phyloP scores from a whole-genome alignment of 1,140 invertebrate species.

The Paralvinella palmiformis region DNA sequence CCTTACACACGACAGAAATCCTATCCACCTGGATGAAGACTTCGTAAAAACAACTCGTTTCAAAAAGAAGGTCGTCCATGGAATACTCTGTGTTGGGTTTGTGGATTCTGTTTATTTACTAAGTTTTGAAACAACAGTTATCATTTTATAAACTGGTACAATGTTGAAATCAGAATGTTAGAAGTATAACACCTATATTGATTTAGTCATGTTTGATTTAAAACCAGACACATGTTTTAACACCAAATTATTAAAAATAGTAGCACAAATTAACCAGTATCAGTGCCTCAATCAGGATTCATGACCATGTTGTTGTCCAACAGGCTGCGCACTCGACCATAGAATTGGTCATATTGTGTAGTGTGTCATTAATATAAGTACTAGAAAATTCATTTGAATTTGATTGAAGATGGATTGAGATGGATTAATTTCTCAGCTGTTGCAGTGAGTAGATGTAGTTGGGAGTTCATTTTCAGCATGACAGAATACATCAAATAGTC shows the following conservation, averaged over 20 bases:
- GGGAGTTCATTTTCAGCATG: not conserved
- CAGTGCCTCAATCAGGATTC: too few relatives aligned
- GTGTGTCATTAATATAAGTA: too few relatives aligned
- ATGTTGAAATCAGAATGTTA: not conserved
- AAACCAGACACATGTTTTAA: not conserved
- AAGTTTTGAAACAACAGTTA: not conserved
- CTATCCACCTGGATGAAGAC: slow-evolving; percentile 11
- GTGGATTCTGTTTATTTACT: not conserved
- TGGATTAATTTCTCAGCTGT: too few relatives aligned
- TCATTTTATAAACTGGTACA: not conserved
- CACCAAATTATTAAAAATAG: not conserved
- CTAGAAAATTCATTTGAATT: too few relatives aligned
- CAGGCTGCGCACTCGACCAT: too few relatives aligned
- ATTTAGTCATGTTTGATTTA: not conserved
- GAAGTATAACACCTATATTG: not conserved
- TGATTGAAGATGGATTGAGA: too few relatives aligned
- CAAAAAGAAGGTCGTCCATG: slow-evolving; percentile 9
- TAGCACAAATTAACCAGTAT: not conserved
- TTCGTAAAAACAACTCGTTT: slow-evolving; percentile 3
- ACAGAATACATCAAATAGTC: not conserved
- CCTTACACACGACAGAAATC: slow-evolving; percentile 6
- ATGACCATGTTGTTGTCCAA: too few relatives aligned
- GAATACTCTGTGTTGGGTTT: not conserved
- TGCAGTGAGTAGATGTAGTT: not conserved
- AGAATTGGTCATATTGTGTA: too few relatives aligned